Percentiles rank a stretch among this genome's conserved stretches.
These are phyloP conservation scores for Proterorhinus semilunaris DNA, from an alignment of 2,113 vertebrate genomes.

Conservation along the genomic window DNA sequence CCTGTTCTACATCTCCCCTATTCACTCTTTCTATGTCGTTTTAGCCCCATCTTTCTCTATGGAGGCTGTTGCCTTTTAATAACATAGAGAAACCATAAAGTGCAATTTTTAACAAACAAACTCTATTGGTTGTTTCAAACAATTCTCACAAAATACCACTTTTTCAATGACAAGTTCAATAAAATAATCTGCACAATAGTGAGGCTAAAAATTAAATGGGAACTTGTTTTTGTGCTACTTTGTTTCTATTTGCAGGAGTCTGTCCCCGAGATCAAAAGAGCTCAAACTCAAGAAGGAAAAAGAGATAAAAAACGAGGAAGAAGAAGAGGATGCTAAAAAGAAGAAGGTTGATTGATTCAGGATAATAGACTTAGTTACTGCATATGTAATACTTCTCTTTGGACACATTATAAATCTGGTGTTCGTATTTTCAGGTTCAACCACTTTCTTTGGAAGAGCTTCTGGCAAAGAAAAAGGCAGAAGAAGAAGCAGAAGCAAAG, in stretches of 20 bases:
- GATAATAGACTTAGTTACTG: slow-evolving; percentile 1
- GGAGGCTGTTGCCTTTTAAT: too few species aligned
- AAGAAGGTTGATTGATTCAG: slow-evolving; percentile 74
- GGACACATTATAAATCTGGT: neutral
- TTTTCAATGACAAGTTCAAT: too few species aligned
- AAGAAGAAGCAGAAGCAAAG: slow-evolving; percentile 96
- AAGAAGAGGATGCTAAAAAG: slow-evolving; percentile 86
- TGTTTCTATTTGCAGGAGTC: slow-evolving; percentile 66
- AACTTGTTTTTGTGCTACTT: neutral
- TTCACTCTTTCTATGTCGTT: too few species aligned
- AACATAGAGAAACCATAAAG: too few species aligned
- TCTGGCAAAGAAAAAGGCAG: slow-evolving; percentile 95
- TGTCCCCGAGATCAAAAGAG: slow-evolving; percentile 87
- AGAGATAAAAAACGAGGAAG: slow-evolving; percentile 86
- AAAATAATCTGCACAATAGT: too few species aligned
- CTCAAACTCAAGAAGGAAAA: slow-evolving; percentile 84
- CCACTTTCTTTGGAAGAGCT: slow-evolving; percentile 95
- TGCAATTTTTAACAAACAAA: too few species aligned
- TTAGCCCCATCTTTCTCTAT: too few species aligned
- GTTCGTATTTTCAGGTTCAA: slow-evolving; percentile 76
- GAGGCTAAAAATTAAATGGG: neutral
- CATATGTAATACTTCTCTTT: neutral
- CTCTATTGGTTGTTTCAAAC: too few species aligned
- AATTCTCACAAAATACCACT: too few species aligned
- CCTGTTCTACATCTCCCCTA: too few species aligned